Conservation (phyloP, 2,797 vertebrate species). For the Cynopterus sphinx region DNA sequence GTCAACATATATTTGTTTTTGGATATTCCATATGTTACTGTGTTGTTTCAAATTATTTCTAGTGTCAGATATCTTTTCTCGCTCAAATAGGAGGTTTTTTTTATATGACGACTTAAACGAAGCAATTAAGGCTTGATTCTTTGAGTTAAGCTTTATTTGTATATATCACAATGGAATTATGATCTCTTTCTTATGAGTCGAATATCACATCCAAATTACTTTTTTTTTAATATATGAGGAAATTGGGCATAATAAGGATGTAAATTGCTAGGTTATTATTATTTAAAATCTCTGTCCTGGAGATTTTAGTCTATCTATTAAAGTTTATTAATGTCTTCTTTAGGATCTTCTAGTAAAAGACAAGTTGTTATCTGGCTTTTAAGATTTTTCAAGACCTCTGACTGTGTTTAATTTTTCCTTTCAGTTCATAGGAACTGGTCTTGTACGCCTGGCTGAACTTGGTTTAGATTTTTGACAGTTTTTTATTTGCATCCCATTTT, state of each 20-base stretch:
- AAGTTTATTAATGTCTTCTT: slow-evolving; percentile 13
- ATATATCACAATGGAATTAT: neutral
- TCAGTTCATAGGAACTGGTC: slow-evolving; percentile 84
- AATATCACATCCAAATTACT: slow-evolving; percentile 40
- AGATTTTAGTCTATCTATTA: neutral
- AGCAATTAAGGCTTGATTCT: slow-evolving; percentile 21
- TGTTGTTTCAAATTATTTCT: slow-evolving; percentile 18
- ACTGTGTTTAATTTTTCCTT: slow-evolving; percentile 85
- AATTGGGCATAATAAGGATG: slow-evolving; percentile 7
- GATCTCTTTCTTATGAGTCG: neutral
- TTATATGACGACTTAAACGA: neutral
- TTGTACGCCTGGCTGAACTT: slow-evolving; percentile 82
- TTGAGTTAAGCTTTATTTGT: slow-evolving; percentile 42
- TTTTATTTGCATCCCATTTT: slow-evolving; percentile 84
- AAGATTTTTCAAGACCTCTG: slow-evolving; percentile 79
- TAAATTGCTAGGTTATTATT: slow-evolving; percentile 27
- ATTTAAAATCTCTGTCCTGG: slow-evolving; percentile 18
- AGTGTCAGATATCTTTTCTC: neutral
- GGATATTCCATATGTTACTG: neutral
- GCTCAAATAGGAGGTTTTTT: neutral
- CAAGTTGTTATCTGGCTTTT: slow-evolving; percentile 71
- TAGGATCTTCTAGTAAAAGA: neutral
- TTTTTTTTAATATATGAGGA: slow-evolving; percentile 30
- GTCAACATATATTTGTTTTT: neutral
- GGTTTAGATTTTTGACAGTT: slow-evolving; percentile 83